These are phyloP conservation scores for Phaethornis superciliosus DNA, from an alignment of 2,113 vertebrate genomes.

Conservation along the genomic window DNA sequence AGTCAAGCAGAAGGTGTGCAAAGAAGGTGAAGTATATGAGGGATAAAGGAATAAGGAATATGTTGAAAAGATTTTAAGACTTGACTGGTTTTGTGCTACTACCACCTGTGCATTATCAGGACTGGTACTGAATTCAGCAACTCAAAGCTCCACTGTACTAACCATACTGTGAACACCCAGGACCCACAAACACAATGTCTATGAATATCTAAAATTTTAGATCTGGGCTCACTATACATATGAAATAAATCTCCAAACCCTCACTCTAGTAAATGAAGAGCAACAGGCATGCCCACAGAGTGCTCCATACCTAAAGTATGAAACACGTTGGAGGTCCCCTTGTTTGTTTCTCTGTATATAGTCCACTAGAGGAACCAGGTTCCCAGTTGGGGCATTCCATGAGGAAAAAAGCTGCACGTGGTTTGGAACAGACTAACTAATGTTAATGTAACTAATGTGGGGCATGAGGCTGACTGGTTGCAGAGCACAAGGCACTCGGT, in stretches of 20 bases:
- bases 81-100: not conserved
- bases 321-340: rapidly evolving
- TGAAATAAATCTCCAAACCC: not conserved
- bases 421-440: not conserved
- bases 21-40: not conserved
- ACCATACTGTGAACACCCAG: not conserved
- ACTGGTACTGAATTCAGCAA: not conserved
- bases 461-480: rapidly evolving
- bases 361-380: not conserved
- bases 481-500: not conserved
- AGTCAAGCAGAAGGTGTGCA: not conserved
- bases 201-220: not conserved
- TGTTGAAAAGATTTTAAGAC: not conserved
- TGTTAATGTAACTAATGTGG: too few relatives aligned
- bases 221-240: not conserved
- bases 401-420: not conserved
- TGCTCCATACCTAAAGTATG: not conserved
- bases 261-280: not conserved
- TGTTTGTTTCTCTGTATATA: not conserved
- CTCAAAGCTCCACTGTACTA: not conserved
- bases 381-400: rapidly evolving
- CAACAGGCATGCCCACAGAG: not conserved
- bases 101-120: not conserved
- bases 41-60: not conserved
- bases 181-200: not conserved